Evolutionary conservation across 2,797 vertebrate species (phyloP).

Genomic region (Pangasius krempfi): DNA sequence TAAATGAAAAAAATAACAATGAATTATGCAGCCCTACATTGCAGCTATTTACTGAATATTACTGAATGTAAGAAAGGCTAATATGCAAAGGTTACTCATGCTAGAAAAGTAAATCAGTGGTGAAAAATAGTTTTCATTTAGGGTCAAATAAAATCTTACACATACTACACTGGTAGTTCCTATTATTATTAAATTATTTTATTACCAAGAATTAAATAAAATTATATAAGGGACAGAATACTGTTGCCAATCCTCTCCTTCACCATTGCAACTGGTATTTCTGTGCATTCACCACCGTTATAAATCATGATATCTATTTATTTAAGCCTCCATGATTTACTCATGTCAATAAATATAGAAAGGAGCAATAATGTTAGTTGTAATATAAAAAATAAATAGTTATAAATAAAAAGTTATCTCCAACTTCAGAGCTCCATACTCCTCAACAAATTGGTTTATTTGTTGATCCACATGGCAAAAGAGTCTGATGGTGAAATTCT

Average conservation of each 20-base stretch:
- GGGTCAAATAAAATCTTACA: neutral
- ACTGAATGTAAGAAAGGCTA: conserved; percentile 5
- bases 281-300: neutral
- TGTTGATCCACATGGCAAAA: neutral
- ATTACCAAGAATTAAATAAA: neutral
- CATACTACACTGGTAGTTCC: neutral
- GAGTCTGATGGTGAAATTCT: neutral
- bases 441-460: neutral
- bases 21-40: neutral
- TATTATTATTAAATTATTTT: neutral
- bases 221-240: neutral
- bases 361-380: neutral
- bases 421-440: neutral
- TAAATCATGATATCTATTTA: neutral
- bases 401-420: neutral
- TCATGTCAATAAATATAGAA: neutral
- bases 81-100: conserved; percentile 9
- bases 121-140: neutral
- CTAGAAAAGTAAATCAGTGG: neutral
- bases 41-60: neutral
- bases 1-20: neutral
- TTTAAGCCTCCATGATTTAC: neutral
- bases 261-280: neutral
- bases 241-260: neutral
- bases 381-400: too few species aligned